These are phyloP conservation scores for Paramormyrops kingsleyae DNA, from an alignment of 2,113 vertebrate species.

Conservation along the genomic window DNA sequence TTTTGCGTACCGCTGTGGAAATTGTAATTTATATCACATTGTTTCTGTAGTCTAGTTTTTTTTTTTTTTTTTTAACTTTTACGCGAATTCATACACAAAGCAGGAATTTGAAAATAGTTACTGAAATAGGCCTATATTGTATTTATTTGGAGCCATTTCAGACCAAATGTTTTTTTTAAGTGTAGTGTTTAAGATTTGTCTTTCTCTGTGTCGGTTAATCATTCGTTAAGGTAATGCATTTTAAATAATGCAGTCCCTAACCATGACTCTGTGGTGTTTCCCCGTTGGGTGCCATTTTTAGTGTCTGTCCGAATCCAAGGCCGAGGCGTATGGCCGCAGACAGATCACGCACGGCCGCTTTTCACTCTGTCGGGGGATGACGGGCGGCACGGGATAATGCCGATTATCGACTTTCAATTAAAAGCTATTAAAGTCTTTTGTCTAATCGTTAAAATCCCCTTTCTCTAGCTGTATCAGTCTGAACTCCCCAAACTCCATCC, in stretches of 20 bases:
- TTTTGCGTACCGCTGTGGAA: constrained; percentile 16
- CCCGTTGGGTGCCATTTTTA: background rate
- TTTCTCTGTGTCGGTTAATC: background rate
- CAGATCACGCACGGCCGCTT: constrained; percentile 33
- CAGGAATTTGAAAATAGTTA: background rate
- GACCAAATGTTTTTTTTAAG: background rate
- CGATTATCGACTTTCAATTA: constrained; percentile 74
- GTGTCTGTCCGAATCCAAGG: constrained; percentile 28
- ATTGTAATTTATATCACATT: constrained; percentile 7
- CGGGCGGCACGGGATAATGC: constrained; percentile 37
- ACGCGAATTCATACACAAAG: background rate
- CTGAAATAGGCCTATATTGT: background rate
- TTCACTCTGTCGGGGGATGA: constrained; percentile 44
- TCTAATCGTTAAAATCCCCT: constrained; percentile 67
- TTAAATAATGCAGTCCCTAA: constrained; percentile 8
- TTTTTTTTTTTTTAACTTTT: background rate
- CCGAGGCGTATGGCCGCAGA: constrained; percentile 40
- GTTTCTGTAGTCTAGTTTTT: constrained; percentile 21
- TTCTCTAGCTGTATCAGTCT: constrained; percentile 54
- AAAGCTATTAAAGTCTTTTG: constrained; percentile 72
- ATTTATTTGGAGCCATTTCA: background rate
- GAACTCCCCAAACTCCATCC: constrained; percentile 56
- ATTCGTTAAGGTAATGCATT: background rate
- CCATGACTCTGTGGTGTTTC: background rate
- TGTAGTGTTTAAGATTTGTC: background rate